These are phyloP conservation scores for Gyps fulvus DNA, from an alignment of 2,113 vertebrate species.

Conservation along the genomic window DNA sequence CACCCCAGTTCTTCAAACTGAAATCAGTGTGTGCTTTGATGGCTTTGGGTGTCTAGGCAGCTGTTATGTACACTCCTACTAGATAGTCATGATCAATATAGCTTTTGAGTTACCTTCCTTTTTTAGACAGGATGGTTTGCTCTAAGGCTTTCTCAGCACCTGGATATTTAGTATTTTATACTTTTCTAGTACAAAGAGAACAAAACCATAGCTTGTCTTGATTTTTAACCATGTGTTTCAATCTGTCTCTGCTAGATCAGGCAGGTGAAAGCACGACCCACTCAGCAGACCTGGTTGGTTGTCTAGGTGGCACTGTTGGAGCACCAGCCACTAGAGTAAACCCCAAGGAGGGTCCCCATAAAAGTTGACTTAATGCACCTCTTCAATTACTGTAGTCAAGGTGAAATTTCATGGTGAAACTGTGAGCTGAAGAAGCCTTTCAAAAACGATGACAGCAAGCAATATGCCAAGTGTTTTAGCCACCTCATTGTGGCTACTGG, in stretches of 20 bases:
- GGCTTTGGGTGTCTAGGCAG: background rate
- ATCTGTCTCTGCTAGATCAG: fast-evolving
- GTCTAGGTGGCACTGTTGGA: background rate
- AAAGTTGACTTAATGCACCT: background rate
- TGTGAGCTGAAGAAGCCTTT: background rate
- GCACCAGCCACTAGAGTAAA: background rate
- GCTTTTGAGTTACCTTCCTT: background rate
- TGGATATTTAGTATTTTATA: background rate
- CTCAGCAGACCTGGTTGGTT: background rate
- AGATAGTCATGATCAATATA: background rate
- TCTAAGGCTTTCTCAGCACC: background rate
- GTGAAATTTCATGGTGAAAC: background rate
- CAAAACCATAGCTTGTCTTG: background rate
- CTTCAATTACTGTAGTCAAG: background rate
- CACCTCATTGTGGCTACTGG: background rate
- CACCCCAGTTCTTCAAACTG: background rate
- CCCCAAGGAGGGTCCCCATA: background rate
- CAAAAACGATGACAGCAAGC: background rate
- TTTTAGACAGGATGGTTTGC: background rate
- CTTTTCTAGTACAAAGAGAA: background rate
- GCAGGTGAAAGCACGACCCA: background rate
- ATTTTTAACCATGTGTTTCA: background rate
- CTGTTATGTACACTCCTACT: background rate
- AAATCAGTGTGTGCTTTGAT: background rate
- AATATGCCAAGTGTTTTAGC: background rate